Conservation (phyloP, 2,113 vertebrate genomes). For the Callocephalon fimbriatum region DNA sequence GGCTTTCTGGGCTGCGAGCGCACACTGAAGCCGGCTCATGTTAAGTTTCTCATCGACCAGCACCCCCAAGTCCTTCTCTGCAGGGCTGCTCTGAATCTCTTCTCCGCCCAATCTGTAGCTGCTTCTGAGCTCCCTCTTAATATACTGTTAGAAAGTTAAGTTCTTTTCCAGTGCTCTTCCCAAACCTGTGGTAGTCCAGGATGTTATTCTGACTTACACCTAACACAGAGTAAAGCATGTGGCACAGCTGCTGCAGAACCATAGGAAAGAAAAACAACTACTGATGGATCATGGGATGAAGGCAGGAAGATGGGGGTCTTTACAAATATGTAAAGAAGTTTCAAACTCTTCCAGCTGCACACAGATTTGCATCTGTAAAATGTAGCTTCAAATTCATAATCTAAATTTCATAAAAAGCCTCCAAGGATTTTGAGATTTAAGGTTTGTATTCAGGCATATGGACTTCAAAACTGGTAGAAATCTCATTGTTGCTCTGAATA, state of each 20-base stretch:
- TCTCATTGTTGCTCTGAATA: neutral
- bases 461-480: neutral
- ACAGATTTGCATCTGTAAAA: neutral
- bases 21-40: too few relatives aligned
- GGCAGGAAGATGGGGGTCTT: rapidly evolving
- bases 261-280: neutral
- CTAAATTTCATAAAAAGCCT: neutral
- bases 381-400: neutral
- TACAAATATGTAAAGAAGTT: neutral
- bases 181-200: neutral
- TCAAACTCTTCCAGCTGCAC: neutral
- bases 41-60: too few relatives aligned
- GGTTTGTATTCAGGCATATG: neutral
- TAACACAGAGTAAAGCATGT: neutral
- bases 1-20: too few relatives aligned
- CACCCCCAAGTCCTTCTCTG: too few relatives aligned
- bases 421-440: neutral
- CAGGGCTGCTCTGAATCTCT: too few relatives aligned
- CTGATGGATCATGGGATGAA: neutral
- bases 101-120: too few relatives aligned
- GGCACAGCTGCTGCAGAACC: neutral
- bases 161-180: neutral
- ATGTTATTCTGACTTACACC: neutral
- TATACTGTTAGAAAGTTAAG: neutral
- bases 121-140: neutral